These are phyloP conservation scores for Lobophora halterata DNA, from an alignment of 2,888 invertebrate genomes.

Conservation along the genomic window DNA sequence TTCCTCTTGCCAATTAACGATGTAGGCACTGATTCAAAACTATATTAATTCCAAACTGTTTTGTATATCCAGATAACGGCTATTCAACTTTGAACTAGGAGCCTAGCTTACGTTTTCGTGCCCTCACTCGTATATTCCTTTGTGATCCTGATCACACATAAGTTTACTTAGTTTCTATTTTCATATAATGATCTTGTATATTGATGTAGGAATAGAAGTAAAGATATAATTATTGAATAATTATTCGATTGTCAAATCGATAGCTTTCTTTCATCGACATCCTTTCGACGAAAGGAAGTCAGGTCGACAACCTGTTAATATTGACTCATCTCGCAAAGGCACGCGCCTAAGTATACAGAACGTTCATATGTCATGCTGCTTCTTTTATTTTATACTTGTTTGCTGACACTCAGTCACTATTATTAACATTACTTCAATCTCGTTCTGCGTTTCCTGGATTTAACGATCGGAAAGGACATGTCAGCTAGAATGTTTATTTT, in stretches of 20 bases:
- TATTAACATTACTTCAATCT: constrained; percentile 17
- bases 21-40: constrained; percentile 46
- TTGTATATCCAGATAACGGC: constrained; percentile 67
- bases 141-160: no score
- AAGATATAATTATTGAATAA: not conserved
- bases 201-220: no score
- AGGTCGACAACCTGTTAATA: constrained; percentile 70
- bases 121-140: no score
- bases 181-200: no score
- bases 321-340: constrained; percentile 64
- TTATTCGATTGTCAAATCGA: constrained; percentile 24
- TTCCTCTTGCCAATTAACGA: constrained; percentile 46
- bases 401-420: constrained; percentile 19
- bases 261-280: constrained; percentile 38
- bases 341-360: constrained; percentile 57
- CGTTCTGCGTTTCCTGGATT: not conserved
- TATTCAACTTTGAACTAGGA: constrained; percentile 56
- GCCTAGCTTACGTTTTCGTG: constrained; percentile 61
- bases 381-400: constrained; percentile 39
- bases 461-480: no score
- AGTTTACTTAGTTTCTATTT: no score
- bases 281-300: constrained; percentile 48
- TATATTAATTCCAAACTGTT: constrained; percentile 61
- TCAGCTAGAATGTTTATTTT: no score
- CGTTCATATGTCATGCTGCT: constrained; percentile 40